phyloP scores from a whole-genome alignment of 2,888 invertebrate species.

The Chloroclysta siterata region DNA sequence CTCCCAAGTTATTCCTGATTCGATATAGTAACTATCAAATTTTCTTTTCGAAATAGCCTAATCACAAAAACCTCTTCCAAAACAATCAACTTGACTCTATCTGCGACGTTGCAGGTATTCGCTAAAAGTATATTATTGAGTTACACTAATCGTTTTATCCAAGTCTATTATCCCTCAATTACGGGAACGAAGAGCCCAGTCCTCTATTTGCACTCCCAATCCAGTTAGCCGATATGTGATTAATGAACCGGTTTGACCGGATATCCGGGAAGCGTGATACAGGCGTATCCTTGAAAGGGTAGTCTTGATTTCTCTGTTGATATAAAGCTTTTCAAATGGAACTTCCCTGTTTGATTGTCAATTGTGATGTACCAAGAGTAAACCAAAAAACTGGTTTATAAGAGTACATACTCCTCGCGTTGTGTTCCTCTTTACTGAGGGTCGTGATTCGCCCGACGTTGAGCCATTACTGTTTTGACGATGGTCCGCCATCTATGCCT shows the following conservation, averaged over 20 bases:
- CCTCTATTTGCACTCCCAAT: slow-evolving; percentile 57
- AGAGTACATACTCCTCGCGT: too few relatives aligned
- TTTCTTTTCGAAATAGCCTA: not conserved
- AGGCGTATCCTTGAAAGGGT: slow-evolving; percentile 45
- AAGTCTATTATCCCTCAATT: slow-evolving; percentile 30
- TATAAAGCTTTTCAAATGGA: not conserved
- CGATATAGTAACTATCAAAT: not conserved
- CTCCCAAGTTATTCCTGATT: not conserved
- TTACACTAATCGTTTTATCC: slow-evolving; percentile 37
- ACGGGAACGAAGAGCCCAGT: slow-evolving; percentile 18
- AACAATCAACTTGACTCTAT: slow-evolving; percentile 24
- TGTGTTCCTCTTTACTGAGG: too few relatives aligned
- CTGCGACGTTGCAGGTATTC: slow-evolving; percentile 17
- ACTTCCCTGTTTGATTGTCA: not conserved
- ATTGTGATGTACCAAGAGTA: not conserved
- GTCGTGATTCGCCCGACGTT: too few relatives aligned
- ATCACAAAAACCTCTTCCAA: slow-evolving; percentile 7
- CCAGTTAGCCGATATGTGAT: slow-evolving; percentile 70
- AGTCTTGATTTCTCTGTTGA: slow-evolving; percentile 16
- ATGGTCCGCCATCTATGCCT: too few relatives aligned
- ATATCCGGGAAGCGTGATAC: slow-evolving; percentile 48
- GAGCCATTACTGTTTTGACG: too few relatives aligned
- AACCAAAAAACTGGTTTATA: not conserved
- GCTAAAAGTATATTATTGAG: slow-evolving; percentile 29
- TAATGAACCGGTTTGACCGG: slow-evolving; percentile 59